Conservation (phyloP, 2,888 invertebrate genomes). For the Tenthredo mesomela region DNA sequence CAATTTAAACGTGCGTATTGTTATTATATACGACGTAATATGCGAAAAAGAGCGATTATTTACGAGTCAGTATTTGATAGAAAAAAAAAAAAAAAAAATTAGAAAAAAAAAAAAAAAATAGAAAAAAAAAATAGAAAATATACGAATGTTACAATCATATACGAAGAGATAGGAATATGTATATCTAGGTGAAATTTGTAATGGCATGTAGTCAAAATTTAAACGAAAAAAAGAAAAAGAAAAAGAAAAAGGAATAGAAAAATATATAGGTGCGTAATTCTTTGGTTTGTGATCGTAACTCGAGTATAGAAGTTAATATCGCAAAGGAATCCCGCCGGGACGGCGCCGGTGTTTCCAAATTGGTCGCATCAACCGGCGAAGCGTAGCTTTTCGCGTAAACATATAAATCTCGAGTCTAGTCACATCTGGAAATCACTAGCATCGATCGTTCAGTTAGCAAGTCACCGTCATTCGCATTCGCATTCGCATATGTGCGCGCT, state of each 20-base stretch:
- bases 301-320: slow-evolving; percentile 43
- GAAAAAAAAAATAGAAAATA: background rate
- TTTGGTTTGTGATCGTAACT: slow-evolving; percentile 21
- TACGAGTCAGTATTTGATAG: background rate
- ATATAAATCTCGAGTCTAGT: slow-evolving; percentile 50
- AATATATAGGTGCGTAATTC: slow-evolving; percentile 19
- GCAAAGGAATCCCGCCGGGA: slow-evolving; percentile 45
- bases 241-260: background rate
- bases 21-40: background rate
- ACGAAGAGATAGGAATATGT: background rate
- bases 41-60: background rate
- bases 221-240: background rate
- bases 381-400: slow-evolving; percentile 51
- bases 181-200: background rate
- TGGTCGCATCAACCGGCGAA: slow-evolving; percentile 43
- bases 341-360: slow-evolving; percentile 51
- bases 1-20: background rate
- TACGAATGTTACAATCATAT: background rate
- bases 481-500: background rate
- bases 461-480: slow-evolving; percentile 5
- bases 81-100: too few relatives aligned
- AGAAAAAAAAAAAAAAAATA: background rate
- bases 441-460: slow-evolving; percentile 43
- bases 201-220: background rate
- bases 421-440: slow-evolving; percentile 53